These are phyloP conservation scores for Prunella strophiata DNA, from an alignment of 2,797 vertebrate genomes.

Conservation along the genomic window DNA sequence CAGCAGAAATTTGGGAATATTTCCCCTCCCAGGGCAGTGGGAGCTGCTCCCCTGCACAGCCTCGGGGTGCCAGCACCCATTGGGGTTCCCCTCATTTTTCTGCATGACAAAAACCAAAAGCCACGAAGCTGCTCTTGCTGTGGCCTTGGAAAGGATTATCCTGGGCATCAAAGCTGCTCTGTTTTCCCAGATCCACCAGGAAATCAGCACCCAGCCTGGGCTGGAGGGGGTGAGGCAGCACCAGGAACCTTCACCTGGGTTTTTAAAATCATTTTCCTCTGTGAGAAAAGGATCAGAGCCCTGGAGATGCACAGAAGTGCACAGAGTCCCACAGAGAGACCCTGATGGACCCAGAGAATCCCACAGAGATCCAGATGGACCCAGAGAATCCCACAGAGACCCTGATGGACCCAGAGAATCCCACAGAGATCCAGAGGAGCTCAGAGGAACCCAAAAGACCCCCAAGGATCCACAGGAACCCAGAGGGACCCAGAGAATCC, in stretches of 20 bases:
- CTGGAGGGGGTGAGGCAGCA: fast-evolving
- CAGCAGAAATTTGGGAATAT: fast-evolving
- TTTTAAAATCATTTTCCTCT: not conserved
- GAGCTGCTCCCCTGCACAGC: no score
- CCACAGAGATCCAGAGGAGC: no score
- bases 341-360: not conserved
- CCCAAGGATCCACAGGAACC: no score
- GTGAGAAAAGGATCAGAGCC: no score
- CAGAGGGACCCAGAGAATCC: no score
- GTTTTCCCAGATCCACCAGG: fast-evolving
- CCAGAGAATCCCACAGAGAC: no score
- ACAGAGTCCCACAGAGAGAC: no score
- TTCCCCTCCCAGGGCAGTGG: not conserved
- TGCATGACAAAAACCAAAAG: fast-evolving
- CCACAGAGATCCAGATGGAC: not conserved
- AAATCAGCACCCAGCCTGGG: fast-evolving
- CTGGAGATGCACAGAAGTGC: no score
- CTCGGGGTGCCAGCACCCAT: fast-evolving
- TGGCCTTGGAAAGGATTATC: not conserved
- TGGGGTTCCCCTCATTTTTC: fast-evolving
- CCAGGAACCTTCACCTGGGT: not conserved
- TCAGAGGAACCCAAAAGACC: no score
- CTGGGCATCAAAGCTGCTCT: fast-evolving
- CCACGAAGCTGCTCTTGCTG: fast-evolving
- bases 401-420: no score